Base-by-base conservation (phyloP, 2,888 invertebrate species). In the Chrysolina oricalcia region DNA sequence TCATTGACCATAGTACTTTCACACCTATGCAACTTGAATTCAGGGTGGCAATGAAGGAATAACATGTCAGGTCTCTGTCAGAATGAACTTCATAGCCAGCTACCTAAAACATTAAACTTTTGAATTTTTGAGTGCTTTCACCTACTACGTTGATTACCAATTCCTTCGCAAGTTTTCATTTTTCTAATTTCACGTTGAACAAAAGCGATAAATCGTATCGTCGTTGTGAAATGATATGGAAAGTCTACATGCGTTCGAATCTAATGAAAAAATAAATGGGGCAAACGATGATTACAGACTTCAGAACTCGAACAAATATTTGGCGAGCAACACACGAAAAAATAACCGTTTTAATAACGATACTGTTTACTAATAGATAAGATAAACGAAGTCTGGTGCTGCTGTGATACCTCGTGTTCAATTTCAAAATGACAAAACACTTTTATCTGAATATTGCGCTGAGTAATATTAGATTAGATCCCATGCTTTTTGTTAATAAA, bases 311-410 rank as follows among this genome's bases (percentile, higher is more conserved):
- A 74, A 62, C 74, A 65, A 74, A 74, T 74, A 74, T 74, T 74
- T 74, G 66, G 43, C 48, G 27, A 65, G 65, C 62, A 65, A 53
- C 66, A 66, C 68, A 74, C 72, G 59, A 71, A 80, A 80, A 79
- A 76, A 76, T 77, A 74, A 77, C 74, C 70, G 77, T 73, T 80
- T 77, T 77, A 80, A 78, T 80, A 78, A 80, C 75, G 78, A 64
- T 46, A 46, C 65, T 80, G 80, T 80, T 80, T 80, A 56, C 71
- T 35, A 66, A 72, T 72, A 75, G 80, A 80, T 80, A 78, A 80
- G 80, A 80, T 80, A 80, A 76, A 67, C 72, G 65, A 65, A 70
- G 73, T 66, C 76, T 53, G 68, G 66, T 70, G 73, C 70, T 72
- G 76, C 73, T 70, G 72, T 66, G 73, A 75, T 73, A 76, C 72